Percentiles rank a stretch among this genome's conserved stretches.
These are phyloP conservation scores for Euplexia lucipara DNA, from an alignment of 2,888 invertebrate species.

Conservation along the genomic window DNA sequence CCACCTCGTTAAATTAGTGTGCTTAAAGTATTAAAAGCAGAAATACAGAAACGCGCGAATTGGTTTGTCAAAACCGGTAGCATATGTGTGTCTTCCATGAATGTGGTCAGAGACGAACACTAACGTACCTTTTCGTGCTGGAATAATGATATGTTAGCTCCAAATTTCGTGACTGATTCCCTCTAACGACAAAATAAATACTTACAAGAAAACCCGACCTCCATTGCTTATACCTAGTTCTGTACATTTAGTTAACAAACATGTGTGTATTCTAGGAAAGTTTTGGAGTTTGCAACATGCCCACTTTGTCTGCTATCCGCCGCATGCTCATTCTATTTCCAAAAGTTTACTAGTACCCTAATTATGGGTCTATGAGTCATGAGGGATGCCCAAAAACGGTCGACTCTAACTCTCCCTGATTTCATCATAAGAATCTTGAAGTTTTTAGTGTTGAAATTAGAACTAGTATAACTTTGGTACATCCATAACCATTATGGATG, in stretches of 20 bases:
- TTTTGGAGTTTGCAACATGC: conserved; percentile 34
- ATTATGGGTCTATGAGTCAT: conserved; percentile 41
- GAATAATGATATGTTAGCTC: conserved; percentile 54
- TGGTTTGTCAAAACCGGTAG: no score
- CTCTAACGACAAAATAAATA: conserved; percentile 51
- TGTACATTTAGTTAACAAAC: conserved; percentile 23
- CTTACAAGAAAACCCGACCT: conserved; percentile 17
- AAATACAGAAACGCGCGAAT: no score
- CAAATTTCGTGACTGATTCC: conserved; percentile 59
- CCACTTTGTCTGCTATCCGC: conserved; percentile 36
- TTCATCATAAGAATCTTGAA: conserved; percentile 28
- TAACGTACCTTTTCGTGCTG: conserved; percentile 9
- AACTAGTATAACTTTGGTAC: conserved; percentile 28
- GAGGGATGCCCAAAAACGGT: conserved; percentile 19
- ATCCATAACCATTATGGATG: no score
- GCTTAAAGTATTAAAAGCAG: no score
- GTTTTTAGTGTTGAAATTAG: conserved; percentile 29
- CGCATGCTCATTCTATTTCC: conserved; percentile 42
- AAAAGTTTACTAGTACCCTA: conserved; percentile 41
- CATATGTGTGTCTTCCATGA: not conserved
- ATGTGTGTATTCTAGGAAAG: conserved; percentile 22
- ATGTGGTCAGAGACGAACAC: conserved; percentile 6
- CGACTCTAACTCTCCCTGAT: conserved; percentile 8
- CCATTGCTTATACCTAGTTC: conserved; percentile 21
- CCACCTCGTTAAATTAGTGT: no score